Conservation (phyloP, 2,888 invertebrate genomes). For the Branchellion lobata region DNA sequence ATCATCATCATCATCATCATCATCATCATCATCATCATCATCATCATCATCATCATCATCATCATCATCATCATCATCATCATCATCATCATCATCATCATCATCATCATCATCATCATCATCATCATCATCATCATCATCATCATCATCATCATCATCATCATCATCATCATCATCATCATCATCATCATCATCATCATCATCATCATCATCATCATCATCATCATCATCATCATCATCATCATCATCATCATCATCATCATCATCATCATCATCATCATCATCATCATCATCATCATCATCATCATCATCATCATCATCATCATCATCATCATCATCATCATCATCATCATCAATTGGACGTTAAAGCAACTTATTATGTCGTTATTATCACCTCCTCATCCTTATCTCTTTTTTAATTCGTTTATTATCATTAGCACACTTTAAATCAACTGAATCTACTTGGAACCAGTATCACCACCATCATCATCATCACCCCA, state of each 20-base stretch:
- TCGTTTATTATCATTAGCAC: neutral
- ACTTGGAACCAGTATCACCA: neutral
- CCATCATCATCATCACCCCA: constrained; percentile 32
- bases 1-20: constrained; percentile 30
- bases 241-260: constrained; percentile 32
- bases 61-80: constrained; percentile 40
- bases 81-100: constrained; percentile 44
- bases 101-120: constrained; percentile 39
- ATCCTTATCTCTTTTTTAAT: constrained; percentile 6
- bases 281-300: constrained; percentile 37
- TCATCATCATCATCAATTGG: constrained; percentile 4
- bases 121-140: constrained; percentile 41
- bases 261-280: constrained; percentile 34
- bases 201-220: constrained; percentile 32
- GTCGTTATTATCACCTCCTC: constrained; percentile 37
- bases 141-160: constrained; percentile 40
- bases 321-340: constrained; percentile 36
- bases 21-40: constrained; percentile 41
- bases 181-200: constrained; percentile 32
- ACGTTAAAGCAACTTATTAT: no score
- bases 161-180: constrained; percentile 37
- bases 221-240: constrained; percentile 37
- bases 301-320: constrained; percentile 39
- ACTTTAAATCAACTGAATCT: neutral
- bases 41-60: constrained; percentile 44